These are phyloP conservation scores for Heterodera filipjevi DNA, from an alignment of 2,888 invertebrate genomes.

Conservation along the genomic window DNA sequence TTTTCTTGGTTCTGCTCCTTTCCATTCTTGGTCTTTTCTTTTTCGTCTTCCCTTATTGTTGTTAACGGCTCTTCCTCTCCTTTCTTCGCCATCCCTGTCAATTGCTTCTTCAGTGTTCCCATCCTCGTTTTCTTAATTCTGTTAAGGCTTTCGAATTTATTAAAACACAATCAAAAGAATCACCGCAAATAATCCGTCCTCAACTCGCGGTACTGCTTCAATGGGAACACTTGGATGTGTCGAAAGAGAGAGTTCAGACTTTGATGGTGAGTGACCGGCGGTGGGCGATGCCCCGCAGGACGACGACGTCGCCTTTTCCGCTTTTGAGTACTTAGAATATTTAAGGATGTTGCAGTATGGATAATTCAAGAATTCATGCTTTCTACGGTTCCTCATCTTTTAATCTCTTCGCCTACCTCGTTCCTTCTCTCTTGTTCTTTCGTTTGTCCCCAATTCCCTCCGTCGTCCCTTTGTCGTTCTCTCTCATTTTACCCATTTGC, in stretches of 20 bases:
- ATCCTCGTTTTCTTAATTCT: conserved; percentile 28
- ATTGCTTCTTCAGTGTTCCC: conserved; percentile 12
- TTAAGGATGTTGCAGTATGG: too few relatives aligned
- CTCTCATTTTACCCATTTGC: conserved; percentile 5
- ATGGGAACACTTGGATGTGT: conserved; percentile 42
- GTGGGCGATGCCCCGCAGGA: conserved; percentile 4
- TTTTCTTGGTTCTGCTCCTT: too few relatives aligned
- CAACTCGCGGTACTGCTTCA: conserved; percentile 39
- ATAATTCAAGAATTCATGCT: not conserved
- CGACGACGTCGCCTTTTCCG: conserved; percentile 28
- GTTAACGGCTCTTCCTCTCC: not conserved
- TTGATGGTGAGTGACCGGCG: not conserved
- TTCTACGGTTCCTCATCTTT: too few relatives aligned
- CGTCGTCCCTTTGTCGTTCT: not conserved
- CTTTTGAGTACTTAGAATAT: conserved; percentile 24
- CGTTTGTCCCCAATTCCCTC: not conserved
- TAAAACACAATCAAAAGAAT: not conserved
- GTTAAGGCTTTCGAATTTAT: not conserved
- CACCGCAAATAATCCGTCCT: conserved; percentile 38
- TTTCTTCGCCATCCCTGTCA: not conserved
- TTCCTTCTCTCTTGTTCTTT: not conserved
- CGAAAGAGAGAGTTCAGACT: conserved; percentile 38
- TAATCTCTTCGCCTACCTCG: not conserved
- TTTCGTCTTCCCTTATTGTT: not conserved
- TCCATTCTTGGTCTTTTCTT: not conserved